Evolutionary conservation across 2,113 vertebrate genomes (phyloP).

Genomic region (Labeo catla): DNA sequence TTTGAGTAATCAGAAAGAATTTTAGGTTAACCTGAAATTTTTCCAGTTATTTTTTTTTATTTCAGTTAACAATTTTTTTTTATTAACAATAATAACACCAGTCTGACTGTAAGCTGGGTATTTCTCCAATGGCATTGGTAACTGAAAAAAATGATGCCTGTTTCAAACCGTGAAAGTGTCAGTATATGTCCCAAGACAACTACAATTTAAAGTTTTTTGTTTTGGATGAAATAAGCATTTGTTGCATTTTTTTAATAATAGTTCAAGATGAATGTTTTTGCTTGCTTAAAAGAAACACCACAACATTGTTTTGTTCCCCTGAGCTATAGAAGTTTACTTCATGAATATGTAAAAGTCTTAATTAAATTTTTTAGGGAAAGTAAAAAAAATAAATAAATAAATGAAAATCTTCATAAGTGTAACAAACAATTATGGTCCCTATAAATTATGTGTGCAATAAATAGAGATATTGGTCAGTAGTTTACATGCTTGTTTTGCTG

Average conservation of each 20-base stretch:
- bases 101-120: too few species aligned
- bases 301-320: background rate
- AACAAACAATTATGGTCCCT: background rate
- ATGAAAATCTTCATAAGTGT: background rate
- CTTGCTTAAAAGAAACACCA: background rate
- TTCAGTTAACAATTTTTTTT: too few species aligned
- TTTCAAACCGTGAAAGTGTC: too few species aligned
- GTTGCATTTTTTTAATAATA: conserved; percentile 1
- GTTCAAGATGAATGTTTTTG: background rate
- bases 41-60: too few species aligned
- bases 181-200: too few species aligned
- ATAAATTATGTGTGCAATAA: background rate
- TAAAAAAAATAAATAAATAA: background rate
- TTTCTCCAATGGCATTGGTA: too few species aligned
- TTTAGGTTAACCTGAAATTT: too few species aligned
- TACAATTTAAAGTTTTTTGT: too few species aligned
- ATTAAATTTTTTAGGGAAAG: background rate
- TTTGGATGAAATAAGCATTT: background rate
- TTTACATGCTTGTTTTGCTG: conserved; percentile 25
- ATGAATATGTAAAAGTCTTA: conserved; percentile 27
- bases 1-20: too few species aligned
- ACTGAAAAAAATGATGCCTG: too few species aligned
- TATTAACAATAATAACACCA: too few species aligned
- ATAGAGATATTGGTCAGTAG: background rate
- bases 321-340: conserved; percentile 9